Percentiles rank a stretch among this genome's conserved stretches.
These are phyloP conservation scores for Oithona nana DNA, from an alignment of 2,888 invertebrate genomes.

Conservation along the genomic window DNA sequence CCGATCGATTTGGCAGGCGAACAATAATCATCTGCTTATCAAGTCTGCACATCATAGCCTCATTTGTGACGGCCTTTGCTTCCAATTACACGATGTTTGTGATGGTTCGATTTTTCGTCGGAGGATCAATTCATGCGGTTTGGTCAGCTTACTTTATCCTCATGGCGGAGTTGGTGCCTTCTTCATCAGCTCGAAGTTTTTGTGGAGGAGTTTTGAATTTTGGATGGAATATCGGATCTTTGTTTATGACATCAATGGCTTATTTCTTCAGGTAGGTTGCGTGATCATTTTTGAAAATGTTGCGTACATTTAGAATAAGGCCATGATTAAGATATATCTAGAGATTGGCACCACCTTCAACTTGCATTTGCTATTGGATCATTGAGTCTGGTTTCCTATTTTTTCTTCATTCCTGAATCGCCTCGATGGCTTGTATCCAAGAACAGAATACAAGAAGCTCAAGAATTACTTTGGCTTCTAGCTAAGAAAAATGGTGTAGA, in stretches of 20 bases:
- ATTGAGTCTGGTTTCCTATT: background rate
- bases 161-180: background rate
- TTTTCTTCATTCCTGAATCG: background rate
- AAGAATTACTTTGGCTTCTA: background rate
- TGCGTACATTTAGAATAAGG: too few species aligned
- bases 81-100: background rate
- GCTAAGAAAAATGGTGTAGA: background rate
- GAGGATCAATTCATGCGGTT: background rate
- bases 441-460: background rate
- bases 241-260: background rate
- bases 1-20: conserved; percentile 1
- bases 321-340: too few species aligned
- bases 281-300: too few species aligned
- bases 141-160: background rate
- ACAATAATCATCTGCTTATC: background rate
- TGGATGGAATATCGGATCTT: conserved; percentile 1
- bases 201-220: background rate
- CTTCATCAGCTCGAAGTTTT: background rate
- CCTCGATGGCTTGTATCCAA: background rate
- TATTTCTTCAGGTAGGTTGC: background rate
- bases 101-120: background rate
- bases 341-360: conserved; percentile 2
- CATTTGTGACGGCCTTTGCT: background rate
- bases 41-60: background rate
- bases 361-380: background rate